Base-by-base conservation (phyloP, 2,888 invertebrate species). In the Bombyx huttoni region DNA sequence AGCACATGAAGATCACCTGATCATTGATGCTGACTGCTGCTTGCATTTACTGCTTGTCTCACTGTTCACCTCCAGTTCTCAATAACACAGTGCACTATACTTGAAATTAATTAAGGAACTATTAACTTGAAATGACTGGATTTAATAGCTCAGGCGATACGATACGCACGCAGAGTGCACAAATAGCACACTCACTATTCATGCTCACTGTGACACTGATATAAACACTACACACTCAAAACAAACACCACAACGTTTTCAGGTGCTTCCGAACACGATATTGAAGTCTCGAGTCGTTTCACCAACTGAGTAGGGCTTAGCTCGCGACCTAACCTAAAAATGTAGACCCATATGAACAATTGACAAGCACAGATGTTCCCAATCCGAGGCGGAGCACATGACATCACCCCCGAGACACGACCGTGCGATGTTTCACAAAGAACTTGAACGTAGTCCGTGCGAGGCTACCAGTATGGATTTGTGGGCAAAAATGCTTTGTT, bases 401-500 rank as follows among this genome's bases (percentile, higher is more conserved):
- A 79, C 76, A 78, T 76, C 81, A 78, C 75, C 70, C 65, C 63
- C 64, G 68, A 69, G 65, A 71, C 65, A 64, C 61, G 67, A 64
- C 65, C 64, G 72, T 64, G 68, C 68, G 65, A 67, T 67, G 70
- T 72, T 69, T 75, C 67, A 78, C 73, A 78, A 77, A 78, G 78
- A 74, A 78, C 73, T 70, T 68, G 68, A 74, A 66, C 68, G 64
- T 67, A 72, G 68, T 64, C 69, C 65, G 73, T 69, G 66, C 70
- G 70, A 67, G 68, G 63, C 70, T 68, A 68, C 71, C 74, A 67
- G 67, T 76, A 75, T 74, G 74, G 81, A 79, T 79, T 80, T 75
- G 78, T 77, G 79, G 75, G 77, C 79, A 73, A 78, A 24, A 86
- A 78, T 81, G 87, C 87, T 88, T 88, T 88, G 87, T 88, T 85